Percentiles rank a stretch among this genome's conserved stretches.
phyloP scores from a whole-genome alignment of 2,888 invertebrate genomes.

The Platycheirus albimanus region DNA sequence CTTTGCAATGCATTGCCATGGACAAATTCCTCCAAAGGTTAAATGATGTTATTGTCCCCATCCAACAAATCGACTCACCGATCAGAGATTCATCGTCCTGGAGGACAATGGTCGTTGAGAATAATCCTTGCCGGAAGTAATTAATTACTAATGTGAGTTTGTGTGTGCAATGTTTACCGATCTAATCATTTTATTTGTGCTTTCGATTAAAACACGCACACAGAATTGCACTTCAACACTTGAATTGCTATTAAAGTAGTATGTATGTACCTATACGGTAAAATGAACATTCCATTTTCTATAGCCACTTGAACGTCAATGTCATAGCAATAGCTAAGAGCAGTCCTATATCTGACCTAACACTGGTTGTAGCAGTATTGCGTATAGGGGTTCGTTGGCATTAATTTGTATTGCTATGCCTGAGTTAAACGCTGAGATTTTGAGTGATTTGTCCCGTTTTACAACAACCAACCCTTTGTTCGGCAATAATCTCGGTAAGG shows the following conservation, averaged over 20 bases:
- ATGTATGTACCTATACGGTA: neutral
- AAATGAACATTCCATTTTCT: conserved; percentile 31
- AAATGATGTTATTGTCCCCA: conserved; percentile 23
- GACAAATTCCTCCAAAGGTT: neutral
- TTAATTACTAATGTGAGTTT: conserved; percentile 60
- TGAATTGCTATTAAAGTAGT: conserved; percentile 38
- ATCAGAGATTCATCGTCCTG: conserved; percentile 21
- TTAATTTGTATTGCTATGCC: conserved; percentile 31
- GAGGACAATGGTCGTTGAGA: neutral
- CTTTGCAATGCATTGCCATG: neutral
- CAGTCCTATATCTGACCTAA: neutral
- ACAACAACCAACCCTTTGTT: neutral
- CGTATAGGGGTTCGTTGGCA: neutral
- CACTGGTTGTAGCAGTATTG: neutral
- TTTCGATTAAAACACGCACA: conserved; percentile 45
- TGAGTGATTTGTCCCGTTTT: conserved; percentile 52
- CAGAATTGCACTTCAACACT: neutral
- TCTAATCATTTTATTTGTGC: conserved; percentile 51
- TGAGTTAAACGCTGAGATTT: conserved; percentile 42
- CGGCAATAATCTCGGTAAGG: neutral
- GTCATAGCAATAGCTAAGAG: conserved; percentile 25
- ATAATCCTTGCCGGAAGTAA: conserved; percentile 68
- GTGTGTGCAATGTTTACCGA: conserved; percentile 42
- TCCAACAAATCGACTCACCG: conserved; percentile 27
- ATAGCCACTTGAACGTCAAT: conserved; percentile 30